These are phyloP conservation scores for Sinocyclocheilus anophthalmus DNA, from an alignment of 2,113 vertebrate genomes.

Conservation along the genomic window DNA sequence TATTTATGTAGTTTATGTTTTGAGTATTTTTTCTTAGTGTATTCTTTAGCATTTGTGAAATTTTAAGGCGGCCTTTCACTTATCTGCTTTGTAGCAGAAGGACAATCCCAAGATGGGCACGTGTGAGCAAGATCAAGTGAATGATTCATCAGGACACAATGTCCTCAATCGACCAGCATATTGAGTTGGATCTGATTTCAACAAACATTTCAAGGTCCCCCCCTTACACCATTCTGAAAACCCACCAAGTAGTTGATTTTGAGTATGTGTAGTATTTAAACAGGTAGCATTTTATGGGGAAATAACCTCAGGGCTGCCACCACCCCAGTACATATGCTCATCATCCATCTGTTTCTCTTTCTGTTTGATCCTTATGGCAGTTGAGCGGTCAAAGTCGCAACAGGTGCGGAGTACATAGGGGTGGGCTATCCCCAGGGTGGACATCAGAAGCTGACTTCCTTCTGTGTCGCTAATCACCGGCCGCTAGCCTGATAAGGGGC, in stretches of 20 bases:
- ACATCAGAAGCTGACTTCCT: conserved; percentile 87
- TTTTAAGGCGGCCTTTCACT: too few relatives aligned
- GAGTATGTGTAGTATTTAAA: not conserved
- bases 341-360: conserved; percentile 10
- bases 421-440: too few relatives aligned
- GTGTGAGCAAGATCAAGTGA: not conserved
- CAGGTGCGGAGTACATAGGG: conserved; percentile 79
- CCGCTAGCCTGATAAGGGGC: conserved; percentile 93
- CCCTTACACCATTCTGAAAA: too few relatives aligned
- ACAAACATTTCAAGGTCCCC: not conserved
- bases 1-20: too few relatives aligned
- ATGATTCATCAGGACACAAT: not conserved
- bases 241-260: not conserved
- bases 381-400: conserved; percentile 85
- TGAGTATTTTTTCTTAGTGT: too few relatives aligned
- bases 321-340: not conserved
- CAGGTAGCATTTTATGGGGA: not conserved
- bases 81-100: too few relatives aligned
- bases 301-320: not conserved
- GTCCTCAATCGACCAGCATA: too few relatives aligned
- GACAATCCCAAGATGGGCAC: not conserved
- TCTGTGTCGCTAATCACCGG: conserved; percentile 87
- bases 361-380: conserved; percentile 72
- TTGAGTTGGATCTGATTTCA: not conserved
- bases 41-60: too few relatives aligned